These are phyloP conservation scores for Geophilus truncorum DNA, from an alignment of 2,888 invertebrate genomes.

Conservation along the genomic window DNA sequence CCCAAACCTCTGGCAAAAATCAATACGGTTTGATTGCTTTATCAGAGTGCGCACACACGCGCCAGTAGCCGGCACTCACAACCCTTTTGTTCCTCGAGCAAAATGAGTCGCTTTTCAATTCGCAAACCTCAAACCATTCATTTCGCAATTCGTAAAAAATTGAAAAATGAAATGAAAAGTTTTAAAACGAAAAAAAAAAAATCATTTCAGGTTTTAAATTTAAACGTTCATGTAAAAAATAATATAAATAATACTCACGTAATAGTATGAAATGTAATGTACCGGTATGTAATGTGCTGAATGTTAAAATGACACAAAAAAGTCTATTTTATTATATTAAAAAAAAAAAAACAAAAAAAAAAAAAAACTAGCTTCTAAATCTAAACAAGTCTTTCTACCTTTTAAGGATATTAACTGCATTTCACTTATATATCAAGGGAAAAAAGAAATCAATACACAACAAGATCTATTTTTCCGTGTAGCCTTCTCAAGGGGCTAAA, in stretches of 20 bases:
- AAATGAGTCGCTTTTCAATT: conserved; percentile 12
- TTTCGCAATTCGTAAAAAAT: background rate
- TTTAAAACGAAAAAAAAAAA: background rate
- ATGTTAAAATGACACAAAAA: too few species aligned
- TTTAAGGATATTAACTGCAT: background rate
- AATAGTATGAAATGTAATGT: too few species aligned
- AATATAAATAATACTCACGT: too few species aligned
- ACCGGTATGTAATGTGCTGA: too few species aligned
- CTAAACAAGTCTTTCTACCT: background rate
- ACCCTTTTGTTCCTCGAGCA: conserved; percentile 16
- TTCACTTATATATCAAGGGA: background rate
- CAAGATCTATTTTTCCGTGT: background rate
- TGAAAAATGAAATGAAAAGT: background rate
- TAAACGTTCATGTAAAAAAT: too few species aligned
- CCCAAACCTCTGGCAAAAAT: conserved; percentile 15
- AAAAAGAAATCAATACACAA: background rate
- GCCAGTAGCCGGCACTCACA: conserved; percentile 16
- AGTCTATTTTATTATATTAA: too few species aligned
- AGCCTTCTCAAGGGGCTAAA: background rate
- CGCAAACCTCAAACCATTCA: background rate
- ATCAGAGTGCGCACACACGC: conserved; percentile 16
- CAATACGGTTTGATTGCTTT: conserved; percentile 20
- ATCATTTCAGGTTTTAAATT: background rate
- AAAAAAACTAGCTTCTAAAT: background rate
- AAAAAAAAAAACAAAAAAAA: background rate